Evolutionary conservation across 2,797 vertebrate species (phyloP), one percentile per base, ranked within the genome.

Genomic region (Emys orbicularis): DNA sequence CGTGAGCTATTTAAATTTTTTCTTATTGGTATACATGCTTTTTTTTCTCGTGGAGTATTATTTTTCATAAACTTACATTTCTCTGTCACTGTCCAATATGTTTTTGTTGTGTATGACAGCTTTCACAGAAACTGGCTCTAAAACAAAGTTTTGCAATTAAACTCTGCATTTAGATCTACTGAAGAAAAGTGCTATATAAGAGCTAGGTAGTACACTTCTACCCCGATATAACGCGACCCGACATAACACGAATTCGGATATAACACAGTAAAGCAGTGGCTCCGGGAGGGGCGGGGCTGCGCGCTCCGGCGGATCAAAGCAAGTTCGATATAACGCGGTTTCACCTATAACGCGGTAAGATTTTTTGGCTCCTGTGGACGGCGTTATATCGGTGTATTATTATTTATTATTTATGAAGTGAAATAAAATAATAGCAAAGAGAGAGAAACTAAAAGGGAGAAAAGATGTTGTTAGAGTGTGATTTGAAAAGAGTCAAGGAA

Each of bases 91-190:
- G 86, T 83, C 74, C 81, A 37, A 0, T 21, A 50, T 37, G 11
- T n/a, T 81, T 41, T 5, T 6, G 0, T n/a, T 84, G 77, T 0
- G 0, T 1, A 2, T 9, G 84, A 84, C 92, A 6, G 0, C 1
- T 0, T 16, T 93, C 79, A 21, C 34, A 83, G 84, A 85, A 57
- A 29, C 37, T 4, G 6, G 25, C 85, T 86, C 85, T 61, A 37
- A n/a, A 87, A 37, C 0, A 0, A 11, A 11, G 23, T 47, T 18
- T 1, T 23, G 0, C 53, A 27, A 47, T 81, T 68, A 82, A 87
- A 61, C n/a, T 79, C 23, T 47, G 37, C n/a, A 23, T 72, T 41
- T 72, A 21, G 21, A 41, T 37, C n/a, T 23, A 41, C 11, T 41
- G 65, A 72, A 41, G 37, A 41, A 72, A 41, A 23, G 59, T 31